Evolutionary conservation across 2,888 invertebrate species (phyloP).

Genomic region (Cephonodes hylas): DNA sequence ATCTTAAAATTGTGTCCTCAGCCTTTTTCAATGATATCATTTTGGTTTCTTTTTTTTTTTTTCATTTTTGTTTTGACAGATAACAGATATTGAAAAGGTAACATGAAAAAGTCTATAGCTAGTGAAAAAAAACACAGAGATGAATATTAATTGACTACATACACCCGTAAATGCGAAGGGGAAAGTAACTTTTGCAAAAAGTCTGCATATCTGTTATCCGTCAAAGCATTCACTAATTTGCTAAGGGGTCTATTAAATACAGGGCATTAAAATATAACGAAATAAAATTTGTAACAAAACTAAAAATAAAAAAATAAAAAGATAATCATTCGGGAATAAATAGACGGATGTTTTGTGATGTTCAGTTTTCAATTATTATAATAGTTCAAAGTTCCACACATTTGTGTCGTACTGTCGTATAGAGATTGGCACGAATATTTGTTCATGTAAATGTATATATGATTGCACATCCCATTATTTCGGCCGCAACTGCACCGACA

Average conservation of each 20-base stretch:
- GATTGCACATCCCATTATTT: not conserved
- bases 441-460: not conserved
- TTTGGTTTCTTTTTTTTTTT: conserved; percentile 56
- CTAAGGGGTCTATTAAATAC: conserved; percentile 75
- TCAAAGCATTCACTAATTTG: conserved; percentile 63
- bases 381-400: not conserved
- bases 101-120: conserved; percentile 4
- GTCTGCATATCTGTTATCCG: conserved; percentile 40
- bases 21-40: conserved; percentile 78
- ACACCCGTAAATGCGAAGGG: not conserved
- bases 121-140: not conserved
- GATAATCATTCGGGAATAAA: conserved; percentile 34
- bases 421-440: not conserved
- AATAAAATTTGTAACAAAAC: conserved; percentile 28
- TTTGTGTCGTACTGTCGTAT: not conserved
- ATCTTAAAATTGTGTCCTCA: conserved; percentile 78
- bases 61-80: conserved; percentile 52
- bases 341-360: conserved; percentile 51
- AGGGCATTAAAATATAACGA: conserved; percentile 59
- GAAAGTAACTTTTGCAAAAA: not conserved
- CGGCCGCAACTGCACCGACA: not conserved
- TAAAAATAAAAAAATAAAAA: conserved; percentile 32
- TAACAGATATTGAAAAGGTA: conserved; percentile 29
- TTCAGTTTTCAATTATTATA: conserved; percentile 11
- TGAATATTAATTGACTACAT: not conserved